These are phyloP conservation scores for Grus americana DNA, from an alignment of 2,113 vertebrate genomes.

Conservation along the genomic window DNA sequence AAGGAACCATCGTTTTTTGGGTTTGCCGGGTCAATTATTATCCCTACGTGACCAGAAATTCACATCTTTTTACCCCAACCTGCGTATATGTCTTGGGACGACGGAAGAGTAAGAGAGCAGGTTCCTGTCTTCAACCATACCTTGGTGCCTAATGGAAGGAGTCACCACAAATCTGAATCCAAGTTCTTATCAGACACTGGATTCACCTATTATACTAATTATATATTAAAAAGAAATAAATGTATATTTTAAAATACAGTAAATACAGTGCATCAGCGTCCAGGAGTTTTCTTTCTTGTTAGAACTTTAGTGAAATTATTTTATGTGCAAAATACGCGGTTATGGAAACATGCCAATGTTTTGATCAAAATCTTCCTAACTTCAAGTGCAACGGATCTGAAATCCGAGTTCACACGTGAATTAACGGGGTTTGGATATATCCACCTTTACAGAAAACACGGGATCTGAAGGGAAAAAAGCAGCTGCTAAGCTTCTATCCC, in stretches of 20 bases:
- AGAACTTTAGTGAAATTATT: background rate
- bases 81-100: no score
- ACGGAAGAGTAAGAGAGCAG: background rate
- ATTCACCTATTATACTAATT: background rate
- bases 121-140: background rate
- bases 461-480: background rate
- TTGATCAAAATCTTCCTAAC: background rate
- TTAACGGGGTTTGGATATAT: background rate
- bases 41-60: background rate
- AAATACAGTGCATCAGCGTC: background rate
- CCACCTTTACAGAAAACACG: background rate
- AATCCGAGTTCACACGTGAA: background rate
- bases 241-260: fast-evolving
- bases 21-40: background rate
- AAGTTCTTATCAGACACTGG: background rate
- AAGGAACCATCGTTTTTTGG: background rate
- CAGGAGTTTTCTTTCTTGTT: background rate
- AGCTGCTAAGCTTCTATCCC: background rate
- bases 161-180: background rate
- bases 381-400: background rate
- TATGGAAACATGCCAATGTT: fast-evolving
- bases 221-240: background rate
- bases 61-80: background rate
- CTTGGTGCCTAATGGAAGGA: background rate
- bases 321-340: background rate